Percentiles rank a stretch among this genome's conserved stretches.
phyloP scores from a whole-genome alignment of 2,888 invertebrate species.

The Agrotis clavis region DNA sequence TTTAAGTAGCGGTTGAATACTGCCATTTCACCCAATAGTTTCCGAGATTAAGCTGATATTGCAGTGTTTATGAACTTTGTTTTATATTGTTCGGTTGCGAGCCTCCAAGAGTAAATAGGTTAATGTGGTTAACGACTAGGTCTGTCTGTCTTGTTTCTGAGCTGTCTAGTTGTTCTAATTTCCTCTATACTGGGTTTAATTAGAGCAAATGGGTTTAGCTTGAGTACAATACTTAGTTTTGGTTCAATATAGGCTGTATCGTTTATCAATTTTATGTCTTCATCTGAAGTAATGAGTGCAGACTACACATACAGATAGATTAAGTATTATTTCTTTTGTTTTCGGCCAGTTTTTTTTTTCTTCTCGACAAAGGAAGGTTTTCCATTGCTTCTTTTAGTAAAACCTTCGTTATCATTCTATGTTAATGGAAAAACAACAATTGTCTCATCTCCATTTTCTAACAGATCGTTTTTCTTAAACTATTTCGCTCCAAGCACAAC shows the following conservation, averaged over 20 bases:
- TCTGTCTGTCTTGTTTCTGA: slow-evolving; percentile 24
- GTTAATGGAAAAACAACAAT: slow-evolving; percentile 1
- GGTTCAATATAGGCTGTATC: not conserved
- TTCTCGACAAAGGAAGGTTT: not conserved
- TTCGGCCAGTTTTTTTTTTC: not conserved
- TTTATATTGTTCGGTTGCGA: slow-evolving; percentile 20
- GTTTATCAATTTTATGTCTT: not conserved
- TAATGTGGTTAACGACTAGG: slow-evolving; percentile 35
- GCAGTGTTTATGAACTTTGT: slow-evolving; percentile 26
- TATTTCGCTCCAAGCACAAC: not conserved
- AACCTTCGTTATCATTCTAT: not conserved
- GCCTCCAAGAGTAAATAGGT: slow-evolving; percentile 40
- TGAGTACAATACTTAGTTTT: not conserved
- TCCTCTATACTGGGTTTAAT: slow-evolving; percentile 28
- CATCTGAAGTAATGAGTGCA: too few species aligned
- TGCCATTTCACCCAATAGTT: slow-evolving; percentile 50
- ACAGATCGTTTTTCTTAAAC: not conserved
- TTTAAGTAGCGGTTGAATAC: slow-evolving; percentile 18
- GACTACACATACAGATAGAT: too few species aligned
- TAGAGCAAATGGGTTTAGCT: slow-evolving; percentile 12
- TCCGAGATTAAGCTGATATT: slow-evolving; percentile 33
- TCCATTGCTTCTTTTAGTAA: not conserved
- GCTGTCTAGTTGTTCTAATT: slow-evolving; percentile 35
- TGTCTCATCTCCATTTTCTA: not conserved
- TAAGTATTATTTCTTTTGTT: not conserved